Conservation (phyloP, 2,113 vertebrate genomes). For the Macquaria ambigua region DNA sequence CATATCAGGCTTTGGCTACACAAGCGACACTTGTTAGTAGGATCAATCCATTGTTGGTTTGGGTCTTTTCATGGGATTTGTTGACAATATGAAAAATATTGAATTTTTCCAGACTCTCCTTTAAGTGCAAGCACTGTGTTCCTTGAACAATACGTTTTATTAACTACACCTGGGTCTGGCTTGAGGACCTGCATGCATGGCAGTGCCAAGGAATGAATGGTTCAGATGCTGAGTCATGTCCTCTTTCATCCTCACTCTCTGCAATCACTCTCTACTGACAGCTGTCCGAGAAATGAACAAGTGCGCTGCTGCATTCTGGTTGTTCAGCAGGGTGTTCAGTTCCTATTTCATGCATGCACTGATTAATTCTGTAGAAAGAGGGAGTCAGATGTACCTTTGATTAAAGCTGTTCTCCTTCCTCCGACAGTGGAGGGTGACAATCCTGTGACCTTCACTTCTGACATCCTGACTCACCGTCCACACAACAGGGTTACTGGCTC, state of each 20-base stretch:
- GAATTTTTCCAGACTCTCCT: background rate
- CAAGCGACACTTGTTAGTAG: background rate
- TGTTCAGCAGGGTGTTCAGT: constrained; percentile 40
- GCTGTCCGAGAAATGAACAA: constrained; percentile 49
- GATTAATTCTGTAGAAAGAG: constrained; percentile 15
- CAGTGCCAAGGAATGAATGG: constrained; percentile 27
- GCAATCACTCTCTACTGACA: constrained; percentile 56
- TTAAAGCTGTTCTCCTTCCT: constrained; percentile 82
- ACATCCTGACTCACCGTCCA: constrained; percentile 91
- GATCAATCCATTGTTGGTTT: background rate
- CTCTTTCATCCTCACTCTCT: constrained; percentile 20
- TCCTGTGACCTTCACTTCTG: constrained; percentile 83
- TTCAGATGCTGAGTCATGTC: constrained; percentile 53
- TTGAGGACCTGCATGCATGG: constrained; percentile 3
- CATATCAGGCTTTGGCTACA: background rate
- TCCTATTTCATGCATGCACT: constrained; percentile 51
- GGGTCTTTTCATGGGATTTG: background rate
- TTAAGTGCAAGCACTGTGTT: constrained; percentile 14
- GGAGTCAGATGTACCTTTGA: constrained; percentile 81
- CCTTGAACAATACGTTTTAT: constrained; percentile 17
- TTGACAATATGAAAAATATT: background rate
- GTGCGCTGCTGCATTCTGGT: constrained; percentile 14
- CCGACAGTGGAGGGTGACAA: constrained; percentile 91
- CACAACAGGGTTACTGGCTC: constrained; percentile 87
- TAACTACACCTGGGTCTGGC: background rate